These are phyloP conservation scores for Clavelina lepadiformis DNA, from an alignment of 23 tunicate genomes.

Conservation along the genomic window DNA sequence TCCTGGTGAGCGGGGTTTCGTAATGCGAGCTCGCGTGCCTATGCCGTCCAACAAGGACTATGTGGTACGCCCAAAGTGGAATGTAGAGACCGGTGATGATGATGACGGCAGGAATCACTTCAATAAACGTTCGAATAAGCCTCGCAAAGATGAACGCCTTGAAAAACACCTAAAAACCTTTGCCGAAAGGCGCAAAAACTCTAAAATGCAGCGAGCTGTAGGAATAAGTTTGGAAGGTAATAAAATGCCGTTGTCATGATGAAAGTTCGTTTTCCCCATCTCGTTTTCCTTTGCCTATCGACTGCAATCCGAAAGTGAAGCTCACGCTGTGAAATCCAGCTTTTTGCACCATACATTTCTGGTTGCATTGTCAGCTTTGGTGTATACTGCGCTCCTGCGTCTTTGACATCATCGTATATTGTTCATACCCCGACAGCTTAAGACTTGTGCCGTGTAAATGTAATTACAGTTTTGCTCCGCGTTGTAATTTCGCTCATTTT, in stretches of 20 bases:
- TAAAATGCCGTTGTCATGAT: slow-evolving; percentile 62
- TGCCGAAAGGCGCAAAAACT: slow-evolving; percentile 61
- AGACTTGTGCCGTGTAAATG: too few relatives aligned
- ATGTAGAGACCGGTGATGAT: slow-evolving; percentile 60
- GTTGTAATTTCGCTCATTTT: too few relatives aligned
- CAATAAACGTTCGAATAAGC: slow-evolving; percentile 40
- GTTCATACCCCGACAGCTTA: background rate
- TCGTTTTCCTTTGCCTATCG: background rate
- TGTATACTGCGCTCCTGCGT: too few relatives aligned
- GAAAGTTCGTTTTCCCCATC: background rate
- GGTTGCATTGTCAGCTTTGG: too few relatives aligned
- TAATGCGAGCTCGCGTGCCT: slow-evolving; percentile 94
- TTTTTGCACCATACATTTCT: too few relatives aligned
- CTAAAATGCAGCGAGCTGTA: slow-evolving; percentile 81
- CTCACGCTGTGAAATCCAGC: too few relatives aligned
- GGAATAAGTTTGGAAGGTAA: slow-evolving; percentile 89
- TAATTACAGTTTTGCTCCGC: too few relatives aligned
- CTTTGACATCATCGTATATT: too few relatives aligned
- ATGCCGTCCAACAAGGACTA: slow-evolving; percentile 94
- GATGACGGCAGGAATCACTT: slow-evolving; percentile 8
- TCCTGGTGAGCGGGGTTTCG: slow-evolving; percentile 93
- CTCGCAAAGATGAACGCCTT: slow-evolving; percentile 71
- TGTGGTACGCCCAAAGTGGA: slow-evolving; percentile 95
- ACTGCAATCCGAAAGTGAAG: too few relatives aligned
- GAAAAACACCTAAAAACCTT: slow-evolving; percentile 79